These are phyloP conservation scores for Drosophila merina DNA, from an alignment of 2,888 invertebrate species.

Conservation along the genomic window DNA sequence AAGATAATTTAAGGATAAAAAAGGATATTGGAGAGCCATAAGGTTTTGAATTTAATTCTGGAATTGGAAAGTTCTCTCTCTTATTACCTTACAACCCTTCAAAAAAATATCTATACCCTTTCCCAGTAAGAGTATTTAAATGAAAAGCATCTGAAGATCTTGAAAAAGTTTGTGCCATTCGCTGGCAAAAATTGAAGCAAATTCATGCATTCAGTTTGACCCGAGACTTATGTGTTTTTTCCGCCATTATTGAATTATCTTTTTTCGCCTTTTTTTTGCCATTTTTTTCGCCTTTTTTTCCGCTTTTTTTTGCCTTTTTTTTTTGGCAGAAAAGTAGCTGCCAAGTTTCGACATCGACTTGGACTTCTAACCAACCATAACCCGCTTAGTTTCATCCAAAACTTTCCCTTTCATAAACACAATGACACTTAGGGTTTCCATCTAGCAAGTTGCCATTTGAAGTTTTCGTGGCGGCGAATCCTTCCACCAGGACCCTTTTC, in stretches of 20 bases:
- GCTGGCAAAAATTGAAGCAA: conserved; percentile 5
- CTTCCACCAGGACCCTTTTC: neutral
- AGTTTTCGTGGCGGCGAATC: neutral
- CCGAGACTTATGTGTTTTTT: conserved; percentile 1
- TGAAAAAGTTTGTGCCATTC: conserved; percentile 9
- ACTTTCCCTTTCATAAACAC: conserved; percentile 10
- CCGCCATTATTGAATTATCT: conserved; percentile 18
- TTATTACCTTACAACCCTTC: no score
- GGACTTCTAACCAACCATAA: conserved; percentile 17
- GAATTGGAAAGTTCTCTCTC: no score
- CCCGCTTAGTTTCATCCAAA: conserved; percentile 5
- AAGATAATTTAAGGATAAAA: no score
- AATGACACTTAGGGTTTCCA: neutral
- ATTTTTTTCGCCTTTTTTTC: no score
- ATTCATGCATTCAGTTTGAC: neutral
- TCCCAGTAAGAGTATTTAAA: neutral
- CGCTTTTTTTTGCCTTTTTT: no score
- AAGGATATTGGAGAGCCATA: no score
- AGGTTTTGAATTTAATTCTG: no score
- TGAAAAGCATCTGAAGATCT: neutral
- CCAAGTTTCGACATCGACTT: no score
- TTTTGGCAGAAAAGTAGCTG: neutral
- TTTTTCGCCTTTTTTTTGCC: neutral
- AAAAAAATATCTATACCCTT: neutral
- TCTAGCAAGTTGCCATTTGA: neutral